phyloP scores from a whole-genome alignment of 1,140 invertebrate genomes.

The Calosoma granatense region DNA sequence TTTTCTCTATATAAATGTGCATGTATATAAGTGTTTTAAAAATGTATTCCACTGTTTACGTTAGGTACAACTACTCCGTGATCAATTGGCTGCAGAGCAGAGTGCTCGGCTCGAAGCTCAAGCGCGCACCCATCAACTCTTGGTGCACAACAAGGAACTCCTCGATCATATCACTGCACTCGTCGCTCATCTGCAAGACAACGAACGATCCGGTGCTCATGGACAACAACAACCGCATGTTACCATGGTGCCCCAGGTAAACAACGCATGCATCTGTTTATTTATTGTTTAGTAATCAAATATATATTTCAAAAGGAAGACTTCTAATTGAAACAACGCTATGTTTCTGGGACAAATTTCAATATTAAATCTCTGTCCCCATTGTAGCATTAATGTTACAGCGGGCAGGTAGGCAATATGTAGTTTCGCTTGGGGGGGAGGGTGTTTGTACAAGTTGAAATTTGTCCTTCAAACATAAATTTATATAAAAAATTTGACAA shows the following conservation, averaged over 20 bases:
- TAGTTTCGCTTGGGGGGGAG: no score
- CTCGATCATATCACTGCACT: constrained; percentile 86
- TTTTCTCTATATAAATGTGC: no score
- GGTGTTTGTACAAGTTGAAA: no score
- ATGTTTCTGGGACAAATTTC: no score
- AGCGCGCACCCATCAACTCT: constrained; percentile 84
- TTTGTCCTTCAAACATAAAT: no score
- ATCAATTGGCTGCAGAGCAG: constrained; percentile 90
- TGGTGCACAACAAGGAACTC: constrained; percentile 90
- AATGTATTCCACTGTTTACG: no score
- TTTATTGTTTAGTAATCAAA: neutral
- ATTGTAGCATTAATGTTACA: no score
- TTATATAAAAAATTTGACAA: no score
- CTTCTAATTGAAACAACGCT: constrained; percentile 2
- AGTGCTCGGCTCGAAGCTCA: constrained; percentile 40
- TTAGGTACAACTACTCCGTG: constrained; percentile 69
- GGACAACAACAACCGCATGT: constrained; percentile 41
- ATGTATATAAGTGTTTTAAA: no score
- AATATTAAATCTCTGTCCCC: no score
- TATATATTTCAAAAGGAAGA: neutral
- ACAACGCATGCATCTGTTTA: constrained; percentile 10
- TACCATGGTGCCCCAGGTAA: constrained; percentile 51
- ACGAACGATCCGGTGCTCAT: constrained; percentile 52
- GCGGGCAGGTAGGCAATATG: no score
- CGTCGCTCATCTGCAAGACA: constrained; percentile 71